These are phyloP conservation scores for Rhadina sibilatrix DNA, from an alignment of 2,113 vertebrate genomes.

Conservation along the genomic window DNA sequence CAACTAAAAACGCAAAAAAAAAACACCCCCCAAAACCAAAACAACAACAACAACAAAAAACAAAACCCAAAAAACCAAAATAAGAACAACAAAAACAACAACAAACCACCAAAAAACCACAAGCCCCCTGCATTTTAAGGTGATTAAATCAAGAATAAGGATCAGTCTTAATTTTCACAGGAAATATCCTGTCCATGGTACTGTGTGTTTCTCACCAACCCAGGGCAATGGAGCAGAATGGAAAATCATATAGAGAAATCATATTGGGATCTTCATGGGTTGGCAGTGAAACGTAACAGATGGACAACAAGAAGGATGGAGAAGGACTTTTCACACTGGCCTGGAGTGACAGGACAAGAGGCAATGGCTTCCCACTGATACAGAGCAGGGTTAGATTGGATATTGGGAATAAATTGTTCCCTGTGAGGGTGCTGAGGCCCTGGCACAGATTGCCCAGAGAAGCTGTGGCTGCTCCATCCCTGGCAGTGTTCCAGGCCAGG, in stretches of 20 bases:
- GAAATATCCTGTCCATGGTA: not conserved
- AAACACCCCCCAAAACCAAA: not conserved
- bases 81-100: too few species aligned
- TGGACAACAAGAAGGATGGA: not conserved
- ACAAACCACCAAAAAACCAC: too few species aligned
- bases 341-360: not conserved
- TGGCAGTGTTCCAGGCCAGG: fast-evolving
- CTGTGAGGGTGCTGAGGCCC: not conserved
- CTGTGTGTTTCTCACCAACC: not conserved
- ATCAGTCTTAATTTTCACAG: not conserved
- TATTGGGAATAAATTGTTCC: fast-evolving
- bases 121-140: fast-evolving
- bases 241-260: not conserved
- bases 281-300: not conserved
- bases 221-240: not conserved
- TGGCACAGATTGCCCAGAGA: not conserved
- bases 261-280: not conserved
- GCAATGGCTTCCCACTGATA: not conserved
- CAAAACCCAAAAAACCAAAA: too few species aligned
- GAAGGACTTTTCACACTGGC: fast-evolving
- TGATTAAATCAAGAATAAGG: not conserved
- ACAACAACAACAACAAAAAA: not conserved
- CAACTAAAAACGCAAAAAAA: too few species aligned
- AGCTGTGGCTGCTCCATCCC: not conserved
- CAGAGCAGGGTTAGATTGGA: fast-evolving